Evolutionary conservation across 2,888 invertebrate genomes (phyloP).

Genomic region (Pycnomerus fuliginosus): DNA sequence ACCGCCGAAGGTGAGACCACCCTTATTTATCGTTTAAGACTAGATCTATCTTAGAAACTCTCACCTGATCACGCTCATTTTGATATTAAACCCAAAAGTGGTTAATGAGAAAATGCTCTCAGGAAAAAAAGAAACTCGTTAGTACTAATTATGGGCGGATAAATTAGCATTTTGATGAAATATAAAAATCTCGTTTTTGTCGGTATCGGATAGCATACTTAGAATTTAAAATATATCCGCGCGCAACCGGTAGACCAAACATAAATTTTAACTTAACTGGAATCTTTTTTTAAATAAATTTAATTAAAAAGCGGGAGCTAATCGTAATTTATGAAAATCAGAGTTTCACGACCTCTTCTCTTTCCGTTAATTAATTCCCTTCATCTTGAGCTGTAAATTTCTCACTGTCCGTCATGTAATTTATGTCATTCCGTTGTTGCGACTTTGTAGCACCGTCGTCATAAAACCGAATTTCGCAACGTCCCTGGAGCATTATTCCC

Average conservation of each 20-base stretch:
- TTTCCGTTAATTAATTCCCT: too few species aligned
- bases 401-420: too few species aligned
- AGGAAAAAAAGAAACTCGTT: constrained; percentile 24
- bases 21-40: constrained; percentile 26
- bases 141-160: constrained; percentile 28
- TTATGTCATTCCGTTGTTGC: too few species aligned
- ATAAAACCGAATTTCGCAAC: constrained; percentile 12
- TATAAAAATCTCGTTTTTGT: constrained; percentile 32
- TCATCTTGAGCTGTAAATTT: too few species aligned
- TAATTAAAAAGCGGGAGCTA: constrained; percentile 34
- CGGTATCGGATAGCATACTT: constrained; percentile 30
- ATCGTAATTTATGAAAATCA: constrained; percentile 24
- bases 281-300: constrained; percentile 28
- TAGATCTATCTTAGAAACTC: background rate
- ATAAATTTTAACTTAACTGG: constrained; percentile 35
- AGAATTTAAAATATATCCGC: constrained; percentile 34
- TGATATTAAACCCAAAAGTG: too few species aligned
- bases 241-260: constrained; percentile 30
- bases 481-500: constrained; percentile 9
- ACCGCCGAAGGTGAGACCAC: constrained; percentile 49
- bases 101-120: too few species aligned
- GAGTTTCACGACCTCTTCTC: too few species aligned
- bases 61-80: too few species aligned
- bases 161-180: constrained; percentile 39
- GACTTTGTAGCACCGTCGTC: constrained; percentile 5